These are phyloP conservation scores for Ectobius pallidus DNA, from an alignment of 2,888 invertebrate genomes.

Conservation along the genomic window DNA sequence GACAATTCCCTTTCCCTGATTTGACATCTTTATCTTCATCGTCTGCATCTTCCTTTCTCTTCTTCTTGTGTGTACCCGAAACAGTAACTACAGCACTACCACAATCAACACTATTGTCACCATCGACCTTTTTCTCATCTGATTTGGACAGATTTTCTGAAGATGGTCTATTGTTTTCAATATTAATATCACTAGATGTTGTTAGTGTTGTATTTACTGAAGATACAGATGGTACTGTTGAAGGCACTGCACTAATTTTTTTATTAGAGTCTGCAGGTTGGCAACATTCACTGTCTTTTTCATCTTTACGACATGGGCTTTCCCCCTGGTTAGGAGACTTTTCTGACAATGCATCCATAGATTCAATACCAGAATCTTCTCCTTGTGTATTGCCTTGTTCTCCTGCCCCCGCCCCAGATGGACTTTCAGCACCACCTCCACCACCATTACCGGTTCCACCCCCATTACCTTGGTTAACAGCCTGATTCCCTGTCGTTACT, in stretches of 20 bases:
- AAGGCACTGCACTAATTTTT: conserved; percentile 39
- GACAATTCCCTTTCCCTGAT: neutral
- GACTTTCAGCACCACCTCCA: conserved; percentile 39
- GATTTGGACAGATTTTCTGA: conserved; percentile 8
- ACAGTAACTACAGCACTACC: conserved; percentile 4
- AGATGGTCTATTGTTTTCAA: neutral
- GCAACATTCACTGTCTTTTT: conserved; percentile 50
- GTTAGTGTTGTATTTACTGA: neutral
- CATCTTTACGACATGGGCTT: conserved; percentile 52
- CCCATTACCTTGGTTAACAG: conserved; percentile 15
- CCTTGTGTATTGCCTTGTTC: conserved; percentile 62
- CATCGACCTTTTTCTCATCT: conserved; percentile 11
- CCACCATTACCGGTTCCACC: conserved; percentile 8
- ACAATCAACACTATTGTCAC: neutral
- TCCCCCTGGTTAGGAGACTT: conserved; percentile 85
- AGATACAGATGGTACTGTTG: conserved; percentile 8
- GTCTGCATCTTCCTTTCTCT: neutral
- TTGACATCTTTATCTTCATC: conserved; percentile 8
- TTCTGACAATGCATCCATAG: conserved; percentile 92
- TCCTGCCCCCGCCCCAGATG: conserved; percentile 46
- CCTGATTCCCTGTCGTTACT: neutral
- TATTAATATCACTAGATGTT: conserved; percentile 4
- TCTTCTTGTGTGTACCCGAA: neutral
- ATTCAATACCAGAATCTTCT: conserved; percentile 90
- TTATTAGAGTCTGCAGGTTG: conserved; percentile 55